Evolutionary conservation across 2,797 vertebrate genomes (phyloP), one percentile per base, ranked within the genome.

Genomic region (Cheirogaleus major): DNA sequence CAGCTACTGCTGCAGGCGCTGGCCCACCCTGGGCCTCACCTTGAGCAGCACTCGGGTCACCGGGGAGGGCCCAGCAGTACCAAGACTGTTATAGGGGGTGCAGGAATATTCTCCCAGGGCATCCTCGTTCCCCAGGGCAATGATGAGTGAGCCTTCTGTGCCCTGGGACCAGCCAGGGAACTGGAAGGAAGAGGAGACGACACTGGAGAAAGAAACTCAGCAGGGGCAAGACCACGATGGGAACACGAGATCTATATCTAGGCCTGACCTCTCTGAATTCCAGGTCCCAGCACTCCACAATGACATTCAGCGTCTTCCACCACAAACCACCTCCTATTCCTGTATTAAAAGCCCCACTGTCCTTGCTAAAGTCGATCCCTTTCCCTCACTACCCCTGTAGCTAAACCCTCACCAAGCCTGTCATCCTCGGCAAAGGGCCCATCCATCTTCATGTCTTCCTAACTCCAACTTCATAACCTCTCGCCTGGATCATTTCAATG

Each of bases 71-170:
- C 99, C 99, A 67, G 99, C 98, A 0, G 99, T 99, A 65, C 99
- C 99, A 0, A 99, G 99, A 94, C 99, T 99, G 98, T 99, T 99
- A 97, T 99, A 99, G 2, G 99, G 99, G 0, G 99, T 99, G 86
- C 99, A 99, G 4, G 99, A 99, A 97, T 99, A 99, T 94, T 99
- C 98, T 69, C 99, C 99, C 95, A 99, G 98, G 0, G 99, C 99
- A 2, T 99, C 99, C n/a, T 99, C 99, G 4, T 99, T 99, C 70
- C 99, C 99, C 83, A 99, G 99, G 0, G 99, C 98, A 4, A 99
- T 99, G 67, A 99, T 97, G 41, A 99, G 99, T 0, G 99, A 99
- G n/a, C 99, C 99, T 4, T 99, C 99, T 0, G 99, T 97, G 41
- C 98, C 99, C 89, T 99, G 93, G 92, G 99, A 99, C 99, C 99